Evolutionary conservation across 1,140 invertebrate species (phyloP).

Genomic region (Apis cerana): DNA sequence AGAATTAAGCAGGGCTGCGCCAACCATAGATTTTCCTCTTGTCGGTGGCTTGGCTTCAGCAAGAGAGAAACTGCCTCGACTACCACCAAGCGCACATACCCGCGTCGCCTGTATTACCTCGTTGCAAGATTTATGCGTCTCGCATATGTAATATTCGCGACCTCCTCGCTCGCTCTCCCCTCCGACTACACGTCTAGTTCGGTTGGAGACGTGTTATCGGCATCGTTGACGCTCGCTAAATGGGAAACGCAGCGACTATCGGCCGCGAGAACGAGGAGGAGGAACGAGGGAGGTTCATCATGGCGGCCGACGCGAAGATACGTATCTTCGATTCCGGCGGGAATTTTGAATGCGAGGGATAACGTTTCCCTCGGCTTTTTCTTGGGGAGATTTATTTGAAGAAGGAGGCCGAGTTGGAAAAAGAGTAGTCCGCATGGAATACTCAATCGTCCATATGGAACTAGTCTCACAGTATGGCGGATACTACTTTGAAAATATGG

Average conservation of each 20-base stretch:
- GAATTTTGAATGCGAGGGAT: too few relatives aligned
- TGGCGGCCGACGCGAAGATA: too few relatives aligned
- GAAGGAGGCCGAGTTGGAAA: too few relatives aligned
- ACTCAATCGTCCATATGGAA: too few relatives aligned
- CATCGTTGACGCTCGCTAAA: conserved; percentile 23
- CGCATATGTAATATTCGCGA: conserved; percentile 58
- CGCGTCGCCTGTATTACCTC: conserved; percentile 47
- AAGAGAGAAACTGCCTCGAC: background rate
- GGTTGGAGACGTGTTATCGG: conserved; percentile 33
- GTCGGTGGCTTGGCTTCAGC: conserved; percentile 2
- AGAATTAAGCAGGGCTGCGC: conserved; percentile 65
- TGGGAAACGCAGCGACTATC: conserved; percentile 25
- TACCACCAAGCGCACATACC: background rate
- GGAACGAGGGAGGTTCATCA: too few relatives aligned
- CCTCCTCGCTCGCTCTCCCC: conserved; percentile 18
- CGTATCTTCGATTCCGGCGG: too few relatives aligned
- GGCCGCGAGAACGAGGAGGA: background rate
- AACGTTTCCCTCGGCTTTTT: too few relatives aligned
- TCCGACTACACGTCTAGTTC: conserved; percentile 22
- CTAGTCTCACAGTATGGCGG: too few relatives aligned
- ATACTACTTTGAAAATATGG: too few relatives aligned
- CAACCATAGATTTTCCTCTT: conserved; percentile 51
- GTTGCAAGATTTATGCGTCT: conserved; percentile 61
- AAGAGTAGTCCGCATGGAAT: too few relatives aligned
- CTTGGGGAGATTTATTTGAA: too few relatives aligned